Evolutionary conservation across 1,140 invertebrate species (phyloP).

Genomic region (Gonatopus flavifemur): DNA sequence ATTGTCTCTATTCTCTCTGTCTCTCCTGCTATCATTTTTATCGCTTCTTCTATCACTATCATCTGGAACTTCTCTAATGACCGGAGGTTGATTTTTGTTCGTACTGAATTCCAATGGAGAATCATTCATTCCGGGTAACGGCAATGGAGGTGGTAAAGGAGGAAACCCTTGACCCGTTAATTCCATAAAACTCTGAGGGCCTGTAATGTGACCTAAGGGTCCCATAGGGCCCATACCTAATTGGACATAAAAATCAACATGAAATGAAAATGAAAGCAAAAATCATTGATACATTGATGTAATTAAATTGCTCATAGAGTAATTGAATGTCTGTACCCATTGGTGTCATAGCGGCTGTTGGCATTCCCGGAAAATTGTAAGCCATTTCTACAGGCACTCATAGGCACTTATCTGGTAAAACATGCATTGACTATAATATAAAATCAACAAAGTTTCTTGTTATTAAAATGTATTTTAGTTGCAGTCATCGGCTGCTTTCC

Average conservation of each 20-base stretch:
- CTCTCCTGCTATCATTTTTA: constrained; percentile 52
- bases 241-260: constrained; percentile 1
- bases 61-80: constrained; percentile 56
- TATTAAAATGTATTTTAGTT: no score
- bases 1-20: constrained; percentile 43
- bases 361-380: constrained; percentile 56
- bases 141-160: constrained; percentile 47
- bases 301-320: background rate
- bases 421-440: no score
- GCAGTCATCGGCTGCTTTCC: no score
- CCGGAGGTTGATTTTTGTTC: constrained; percentile 67
- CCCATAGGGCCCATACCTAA: constrained; percentile 55
- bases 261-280: background rate
- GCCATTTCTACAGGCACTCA: no score
- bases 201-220: constrained; percentile 47
- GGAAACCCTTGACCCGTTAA: constrained; percentile 54
- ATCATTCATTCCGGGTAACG: constrained; percentile 66
- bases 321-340: constrained; percentile 40
- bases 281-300: background rate
- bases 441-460: no score
- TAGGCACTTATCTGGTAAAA: no score
- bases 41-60: constrained; percentile 54
- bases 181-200: constrained; percentile 56
- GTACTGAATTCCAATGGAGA: constrained; percentile 69
- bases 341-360: constrained; percentile 49